Evolutionary conservation across 1,140 invertebrate genomes (phyloP), one percentile per base, ranked within the genome.

Genomic region (Tetragnatha versicolor): DNA sequence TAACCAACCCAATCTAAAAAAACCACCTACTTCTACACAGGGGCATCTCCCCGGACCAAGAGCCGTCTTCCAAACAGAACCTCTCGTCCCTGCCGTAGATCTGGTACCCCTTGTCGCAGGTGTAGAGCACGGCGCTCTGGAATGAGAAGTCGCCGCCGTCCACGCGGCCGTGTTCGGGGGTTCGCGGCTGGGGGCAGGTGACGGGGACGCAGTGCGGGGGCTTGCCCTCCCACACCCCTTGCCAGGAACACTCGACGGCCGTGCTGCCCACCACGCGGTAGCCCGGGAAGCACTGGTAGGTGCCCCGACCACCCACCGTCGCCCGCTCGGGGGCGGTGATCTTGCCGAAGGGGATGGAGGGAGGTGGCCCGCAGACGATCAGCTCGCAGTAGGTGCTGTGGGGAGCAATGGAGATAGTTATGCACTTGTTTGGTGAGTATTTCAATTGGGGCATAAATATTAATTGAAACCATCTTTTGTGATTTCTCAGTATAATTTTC

Each of bases 181-280:
- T 22, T 33, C 51, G 20, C 10, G 79, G 79, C n/a, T 29, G 2
- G 22, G 73, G 73, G 20, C 79, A 80, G 1, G 75, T 42, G 10
- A 80, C 49, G 6, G 73, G 73, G 3, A 77, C 75, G 85, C 91
- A 92, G 65, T 87, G 84, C 6, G 91, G 86, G 39, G 88, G 85
- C n/a, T 85, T 85, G 0, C 91, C 91, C 22, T 90, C 90, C 91
- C 91, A 93, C 7, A 84, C 86, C 0, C 90, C 91, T 84, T 91
- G 87, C 68, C 88, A 87, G 49, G 88, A 87, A 84, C 91, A 92
- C 6, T 91, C 86, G 63, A 91, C 84, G 5, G 51, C 39, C 7
- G 53, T 47, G 27, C 61, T 70, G 9, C 79, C 79, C 86, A 87
- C 79, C 86, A 86, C 29, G 81, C 82, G 80, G 86, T 87, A 60